phyloP scores from a whole-genome alignment of 1,140 invertebrate genomes.

The Drosophila saltans region DNA sequence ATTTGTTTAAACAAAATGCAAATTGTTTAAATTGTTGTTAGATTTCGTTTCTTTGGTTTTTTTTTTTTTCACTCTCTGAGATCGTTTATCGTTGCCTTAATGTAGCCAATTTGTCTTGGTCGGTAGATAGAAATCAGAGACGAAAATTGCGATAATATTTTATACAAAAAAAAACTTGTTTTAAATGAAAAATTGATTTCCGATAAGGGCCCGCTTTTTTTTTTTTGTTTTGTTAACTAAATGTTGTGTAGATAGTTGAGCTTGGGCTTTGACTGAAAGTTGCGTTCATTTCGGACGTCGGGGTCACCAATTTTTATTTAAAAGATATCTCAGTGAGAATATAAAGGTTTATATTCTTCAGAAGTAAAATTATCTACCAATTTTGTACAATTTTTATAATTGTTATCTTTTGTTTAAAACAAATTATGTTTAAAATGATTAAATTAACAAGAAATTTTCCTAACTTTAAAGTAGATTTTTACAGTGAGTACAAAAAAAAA shows the following conservation, averaged over 20 bases:
- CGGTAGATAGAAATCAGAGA: conserved; percentile 42
- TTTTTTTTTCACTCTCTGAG: conserved; percentile 16
- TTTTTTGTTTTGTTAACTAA: conserved; percentile 3
- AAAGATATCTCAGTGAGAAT: no score
- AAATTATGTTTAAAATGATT: no score
- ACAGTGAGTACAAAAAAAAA: no score
- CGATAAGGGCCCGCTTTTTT: not conserved
- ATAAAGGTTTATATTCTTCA: no score
- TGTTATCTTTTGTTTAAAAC: no score
- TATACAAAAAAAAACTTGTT: conserved; percentile 3
- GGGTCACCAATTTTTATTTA: not conserved
- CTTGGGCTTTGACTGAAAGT: not conserved
- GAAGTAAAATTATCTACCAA: no score
- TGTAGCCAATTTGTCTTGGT: conserved; percentile 76
- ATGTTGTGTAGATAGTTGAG: not conserved
- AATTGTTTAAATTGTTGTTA: conserved; percentile 79
- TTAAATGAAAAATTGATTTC: conserved; percentile 7
- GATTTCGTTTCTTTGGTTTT: conserved; percentile 14
- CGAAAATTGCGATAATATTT: conserved; percentile 30
- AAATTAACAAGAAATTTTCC: no score
- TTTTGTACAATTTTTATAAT: no score
- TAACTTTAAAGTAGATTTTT: no score
- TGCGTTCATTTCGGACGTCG: not conserved
- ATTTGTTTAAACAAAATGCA: conserved; percentile 71
- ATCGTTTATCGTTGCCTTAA: conserved; percentile 67